Evolutionary conservation across 1,140 invertebrate genomes (phyloP), one percentile per base, ranked within the genome.

Genomic region (Oncopodura yosiiana): DNA sequence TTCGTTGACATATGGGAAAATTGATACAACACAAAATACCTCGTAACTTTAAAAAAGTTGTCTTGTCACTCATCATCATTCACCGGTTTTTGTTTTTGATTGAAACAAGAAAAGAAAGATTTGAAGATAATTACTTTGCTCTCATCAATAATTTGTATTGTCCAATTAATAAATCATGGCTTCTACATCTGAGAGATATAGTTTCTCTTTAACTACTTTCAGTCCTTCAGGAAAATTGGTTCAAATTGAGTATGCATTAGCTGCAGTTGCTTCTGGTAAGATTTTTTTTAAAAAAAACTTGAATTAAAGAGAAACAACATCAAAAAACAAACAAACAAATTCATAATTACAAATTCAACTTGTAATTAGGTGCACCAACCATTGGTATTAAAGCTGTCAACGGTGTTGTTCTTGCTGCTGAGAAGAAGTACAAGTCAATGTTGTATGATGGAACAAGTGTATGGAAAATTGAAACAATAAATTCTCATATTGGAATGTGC

Each of bases 181-280:
- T 23, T 29, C 36, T 1, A 14, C 87, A 75, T 89, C 89, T 38
- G 93, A 97, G 75, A 78, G 93, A 69, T 98, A 98, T 67, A 96
- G 93, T 77, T 98, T 98, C 74, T 97, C 94, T 29, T 75, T 98
- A 60, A 98, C 94, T 58, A 98, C 94, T 68, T 98, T 97, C 73
- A 96, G 91, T n/a, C 96, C 96, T 11, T 98, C 94, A 21, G 96
- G 96, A 61, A 99, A 99, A 75, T 78, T 99, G 54, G 95, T 99
- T 23, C 96, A 99, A 76, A 96, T 99, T 69, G 96, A 99, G 78
- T 99, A 99, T 90, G 96, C 96, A 1, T 78, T 99, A 71, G 92
- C 92, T 51, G 96, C 96, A 32, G 96, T 99, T 16, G 90, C 92
- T 51, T 89, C 92, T 58, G 95, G n/a, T n/a, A 90, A 94, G n/a